These are phyloP conservation scores for Drosophila mauritiana DNA, from an alignment of 1,140 invertebrate species.

Conservation along the genomic window DNA sequence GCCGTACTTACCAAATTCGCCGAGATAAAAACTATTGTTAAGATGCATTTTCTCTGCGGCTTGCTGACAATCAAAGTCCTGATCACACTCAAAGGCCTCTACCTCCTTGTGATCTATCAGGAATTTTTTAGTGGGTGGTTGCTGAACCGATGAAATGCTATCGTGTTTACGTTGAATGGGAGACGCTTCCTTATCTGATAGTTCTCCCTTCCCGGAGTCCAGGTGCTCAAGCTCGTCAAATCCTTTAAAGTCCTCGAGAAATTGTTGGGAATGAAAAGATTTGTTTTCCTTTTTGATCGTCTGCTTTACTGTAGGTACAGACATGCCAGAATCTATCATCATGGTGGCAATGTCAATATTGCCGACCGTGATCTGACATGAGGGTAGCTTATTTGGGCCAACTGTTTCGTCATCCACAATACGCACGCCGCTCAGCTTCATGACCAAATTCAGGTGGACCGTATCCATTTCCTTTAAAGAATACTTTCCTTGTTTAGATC, in stretches of 20 bases:
- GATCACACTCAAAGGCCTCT: background rate
- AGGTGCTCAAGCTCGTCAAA: conserved; percentile 49
- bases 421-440: conserved; percentile 60
- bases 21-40: background rate
- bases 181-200: too few relatives aligned
- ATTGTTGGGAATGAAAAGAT: background rate
- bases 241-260: conserved; percentile 30
- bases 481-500: conserved; percentile 64
- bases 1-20: background rate
- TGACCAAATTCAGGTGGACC: conserved; percentile 57
- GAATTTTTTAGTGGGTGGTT: conserved; percentile 50
- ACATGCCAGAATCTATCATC: conserved; percentile 46
- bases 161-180: background rate
- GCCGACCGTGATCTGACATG: conserved; percentile 50
- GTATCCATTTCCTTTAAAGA: conserved; percentile 38
- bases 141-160: conserved; percentile 13
- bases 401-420: conserved; percentile 14
- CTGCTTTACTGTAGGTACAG: background rate
- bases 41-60: conserved; percentile 18
- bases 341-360: conserved; percentile 45
- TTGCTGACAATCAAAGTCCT: conserved; percentile 54
- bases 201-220: background rate
- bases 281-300: background rate
- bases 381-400: conserved; percentile 11
- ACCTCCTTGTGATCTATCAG: background rate